Base-by-base conservation (phyloP, 2,888 invertebrate species). In the Pseudeuparius sepicola region DNA sequence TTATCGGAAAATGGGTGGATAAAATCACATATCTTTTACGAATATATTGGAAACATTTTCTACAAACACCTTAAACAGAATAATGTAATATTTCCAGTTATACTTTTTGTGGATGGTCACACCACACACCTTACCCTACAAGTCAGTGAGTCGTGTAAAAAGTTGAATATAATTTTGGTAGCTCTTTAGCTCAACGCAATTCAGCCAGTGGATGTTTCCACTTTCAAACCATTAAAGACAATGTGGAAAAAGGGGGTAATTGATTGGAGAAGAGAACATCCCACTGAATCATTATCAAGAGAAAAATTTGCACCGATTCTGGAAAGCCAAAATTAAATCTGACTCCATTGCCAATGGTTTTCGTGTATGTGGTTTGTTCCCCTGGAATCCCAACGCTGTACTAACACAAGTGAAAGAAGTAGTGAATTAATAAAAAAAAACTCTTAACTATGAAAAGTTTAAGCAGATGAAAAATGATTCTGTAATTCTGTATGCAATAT, bases 101-200 rank as follows among this genome's bases (percentile, higher is more conserved):
- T 34, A 9, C 23, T 40, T 9, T 40, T 42, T 23, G 33, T 42
- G 13, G 36, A 42, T 14, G 41, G 41, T 4, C 41, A 42, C 24
- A 34, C 17, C 12, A 34, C 36, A n/a, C 36, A 39, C 24, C 7
- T 34, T 9, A 37, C 31, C 1, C 35, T 20, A 15, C 14, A 39
- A 20, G 9, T 43, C 1, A 41, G 41, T 28, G 17, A 40, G 10
- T 20, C 43, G 20, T 43, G 42, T 37, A 28, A 14, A 10, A 26
- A 37, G 14, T 32, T 43, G 32, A 14, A 38, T 36, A 45, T 45
- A 7, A 40, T 53, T 17, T 26, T 54, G 15, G 42, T 53, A 23
- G 38, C 45, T n/a, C 36, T 53, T 2, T 50, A 52, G n/a, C 39
- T 36, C 4, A 39, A 39, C 26, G 27, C 39, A 14, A 36, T 36